Evolutionary conservation across 2,888 invertebrate species (phyloP), one percentile per base, ranked within the genome.

Genomic region (Morpho deidamia): DNA sequence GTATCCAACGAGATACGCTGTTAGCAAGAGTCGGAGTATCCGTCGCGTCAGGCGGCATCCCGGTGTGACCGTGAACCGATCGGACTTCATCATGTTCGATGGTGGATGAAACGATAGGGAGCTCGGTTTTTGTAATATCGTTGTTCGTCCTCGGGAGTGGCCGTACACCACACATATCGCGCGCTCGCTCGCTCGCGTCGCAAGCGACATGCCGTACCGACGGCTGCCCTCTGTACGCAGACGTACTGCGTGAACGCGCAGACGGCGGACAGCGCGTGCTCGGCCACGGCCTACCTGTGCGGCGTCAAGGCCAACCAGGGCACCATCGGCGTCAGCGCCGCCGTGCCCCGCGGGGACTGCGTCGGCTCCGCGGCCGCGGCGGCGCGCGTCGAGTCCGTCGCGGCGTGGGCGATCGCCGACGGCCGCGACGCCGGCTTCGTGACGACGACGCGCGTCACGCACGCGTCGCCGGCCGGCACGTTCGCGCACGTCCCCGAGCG

Each of bases 371-470:
- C 76, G 9, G 72, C 91, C 45, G 62, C 75, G 0, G 90, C 91
- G 56, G 90, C 91, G 56, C 92, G 91, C 11, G 89, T 94, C 0
- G 69, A 81, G 34, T 94, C 94, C 1, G 91, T 95, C 52, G 92
- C 93, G 0, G 84, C 89, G 34, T 93, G 93, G 92, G 94, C 94
- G 8, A 91, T 94, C 64, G 66, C 64, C 10, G 83, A 76, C 52
- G 87, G 86, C 11, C 69, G 77, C 0, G 83, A 82, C 47, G 83
- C 76, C 5, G 85, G 85, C 0, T 76, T 94, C n/a, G 95, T 95
- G 14, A 96, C 96, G 8, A 95, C 94, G 1, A 94, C 95, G 0
- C 88, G 95, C 23, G 23, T 96, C 0, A 95, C 95, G 0, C 94
- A 95, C 74, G 95, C 95, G 0, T 94, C 94, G 2, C 95, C 95